Evolutionary conservation across 2,113 vertebrate genomes (phyloP), one percentile per base, ranked within the genome.

Genomic region (Mormyrus lacerda): DNA sequence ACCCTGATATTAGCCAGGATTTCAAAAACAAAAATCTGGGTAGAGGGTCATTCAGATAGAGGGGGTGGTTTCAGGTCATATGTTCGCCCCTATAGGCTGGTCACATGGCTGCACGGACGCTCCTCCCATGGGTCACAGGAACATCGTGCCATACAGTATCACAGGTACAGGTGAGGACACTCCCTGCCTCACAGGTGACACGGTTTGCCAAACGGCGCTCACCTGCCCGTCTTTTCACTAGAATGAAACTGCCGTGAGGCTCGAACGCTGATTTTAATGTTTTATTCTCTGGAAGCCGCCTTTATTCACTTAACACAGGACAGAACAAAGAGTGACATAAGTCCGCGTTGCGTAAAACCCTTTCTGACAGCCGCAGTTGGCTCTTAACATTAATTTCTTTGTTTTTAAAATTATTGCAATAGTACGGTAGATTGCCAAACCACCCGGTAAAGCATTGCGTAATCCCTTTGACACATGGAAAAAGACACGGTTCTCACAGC

Each of bases 401-500:
- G 24, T 50, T 53, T 51, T 51, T 35, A 9, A 53, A n/a, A 27
- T 87, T 65, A 87, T 45, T 90, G 92, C 92, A 93, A 94, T 88
- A 9, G 88, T 13, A 82, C 1, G 0, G 44, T 5, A 0, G 0
- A 61, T 94, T 94, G 50, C 94, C 47, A 88, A 94, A 95, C 91
- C 8, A 21, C 35, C 39, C n/a, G 55, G 2, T 27, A 87, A 47
- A 82, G 15, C 39, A 35, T 93, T 94, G 93, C 90, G 93, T 87
- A 94, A 95, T 91, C 88, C 44, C 86, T 87, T 89, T 69, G 83
- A 58, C 92, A 93, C 91, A 89, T 89, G 90, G 91, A 91, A 94
- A 88, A 15, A 61, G 35, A 44, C 45, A 47, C 0, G 5, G 47
- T 91, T 89, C 87, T n/a, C 17, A 61, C 85, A 39, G 11, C 79